These are phyloP conservation scores for Amazona ochrocephala DNA, from an alignment of 2,797 vertebrate species.

Conservation along the genomic window DNA sequence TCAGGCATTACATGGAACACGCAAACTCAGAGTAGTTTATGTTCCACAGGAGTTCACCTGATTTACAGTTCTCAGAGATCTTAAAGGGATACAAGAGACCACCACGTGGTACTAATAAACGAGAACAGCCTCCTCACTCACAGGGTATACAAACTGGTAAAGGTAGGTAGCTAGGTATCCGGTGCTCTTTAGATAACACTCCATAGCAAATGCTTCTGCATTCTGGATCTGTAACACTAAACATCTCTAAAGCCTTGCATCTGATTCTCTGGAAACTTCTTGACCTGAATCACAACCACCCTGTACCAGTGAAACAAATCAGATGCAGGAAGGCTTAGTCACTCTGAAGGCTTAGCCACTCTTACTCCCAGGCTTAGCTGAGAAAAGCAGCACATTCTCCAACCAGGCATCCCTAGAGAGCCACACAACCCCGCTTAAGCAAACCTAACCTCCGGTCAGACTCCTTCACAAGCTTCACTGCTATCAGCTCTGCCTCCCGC, in stretches of 20 bases:
- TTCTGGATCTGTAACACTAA: neutral
- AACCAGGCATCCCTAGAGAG: neutral
- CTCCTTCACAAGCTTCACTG: conserved; percentile 92
- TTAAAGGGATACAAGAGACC: neutral
- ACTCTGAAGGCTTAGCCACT: too few species aligned
- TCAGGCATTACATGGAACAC: neutral
- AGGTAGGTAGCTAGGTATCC: neutral
- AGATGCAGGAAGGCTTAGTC: neutral
- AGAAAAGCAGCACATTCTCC: neutral
- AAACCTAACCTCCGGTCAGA: conserved; percentile 86
- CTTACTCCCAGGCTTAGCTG: neutral
- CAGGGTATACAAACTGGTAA: neutral
- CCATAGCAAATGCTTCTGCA: neutral
- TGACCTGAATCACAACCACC: neutral
- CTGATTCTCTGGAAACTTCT: neutral
- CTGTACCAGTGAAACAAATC: neutral
- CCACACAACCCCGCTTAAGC: neutral
- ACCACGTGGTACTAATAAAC: neutral
- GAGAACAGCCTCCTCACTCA: neutral
- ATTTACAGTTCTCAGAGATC: neutral
- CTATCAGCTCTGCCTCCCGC: conserved; percentile 91
- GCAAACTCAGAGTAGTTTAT: neutral
- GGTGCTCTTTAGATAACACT: neutral
- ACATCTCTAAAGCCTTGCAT: neutral
- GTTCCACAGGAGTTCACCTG: neutral